Conservation (phyloP, 2,888 invertebrate species). For the Chrysolina haemoptera region DNA sequence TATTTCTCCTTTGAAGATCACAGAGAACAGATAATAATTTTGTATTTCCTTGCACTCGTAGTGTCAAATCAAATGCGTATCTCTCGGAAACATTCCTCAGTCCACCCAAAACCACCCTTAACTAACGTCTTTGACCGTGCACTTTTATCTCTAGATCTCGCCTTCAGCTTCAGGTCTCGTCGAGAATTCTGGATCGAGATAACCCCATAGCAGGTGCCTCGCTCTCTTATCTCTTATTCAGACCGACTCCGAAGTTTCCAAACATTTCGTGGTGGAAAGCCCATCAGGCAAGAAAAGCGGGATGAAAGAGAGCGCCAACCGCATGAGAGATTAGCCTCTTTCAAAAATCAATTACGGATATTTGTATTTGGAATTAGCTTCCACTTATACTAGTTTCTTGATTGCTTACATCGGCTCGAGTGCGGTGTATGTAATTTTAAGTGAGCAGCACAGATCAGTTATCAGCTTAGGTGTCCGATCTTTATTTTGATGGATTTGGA, state of each 20-base stretch:
- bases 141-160: conserved; percentile 18
- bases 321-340: background rate
- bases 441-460: background rate
- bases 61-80: background rate
- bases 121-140: conserved; percentile 18
- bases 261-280: background rate
- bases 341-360: conserved; percentile 16
- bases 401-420: background rate
- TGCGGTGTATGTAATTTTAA: background rate
- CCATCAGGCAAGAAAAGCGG: background rate
- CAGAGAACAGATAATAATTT: too few species aligned
- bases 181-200: conserved; percentile 11
- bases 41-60: background rate
- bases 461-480: too few species aligned
- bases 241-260: background rate
- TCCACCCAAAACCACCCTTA: background rate
- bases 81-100: background rate
- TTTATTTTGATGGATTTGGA: too few species aligned
- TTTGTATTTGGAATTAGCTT: conserved; percentile 17
- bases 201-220: conserved; percentile 6
- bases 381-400: background rate
- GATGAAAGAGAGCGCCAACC: background rate
- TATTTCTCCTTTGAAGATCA: too few species aligned
- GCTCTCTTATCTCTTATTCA: conserved; percentile 11
- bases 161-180: conserved; percentile 9